These are phyloP conservation scores for Mamestra configurata DNA, from an alignment of 1,140 invertebrate genomes.

Conservation along the genomic window DNA sequence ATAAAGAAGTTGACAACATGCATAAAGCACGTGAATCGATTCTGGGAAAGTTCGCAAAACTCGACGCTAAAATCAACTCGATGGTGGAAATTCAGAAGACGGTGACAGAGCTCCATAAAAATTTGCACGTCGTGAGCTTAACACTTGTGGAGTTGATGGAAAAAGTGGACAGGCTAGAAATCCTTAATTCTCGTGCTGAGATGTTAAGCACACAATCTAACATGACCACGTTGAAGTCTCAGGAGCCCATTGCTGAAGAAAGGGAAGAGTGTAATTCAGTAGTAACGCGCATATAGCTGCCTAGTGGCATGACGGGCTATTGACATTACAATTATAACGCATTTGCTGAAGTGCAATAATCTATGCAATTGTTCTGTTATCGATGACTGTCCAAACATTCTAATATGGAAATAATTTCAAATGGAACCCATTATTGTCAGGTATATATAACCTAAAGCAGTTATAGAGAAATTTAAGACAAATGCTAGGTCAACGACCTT, in stretches of 20 bases:
- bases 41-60: slow-evolving; percentile 69
- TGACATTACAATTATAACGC: slow-evolving; percentile 15
- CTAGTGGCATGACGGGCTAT: background rate
- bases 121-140: slow-evolving; percentile 65
- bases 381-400: background rate
- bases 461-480: too few relatives aligned
- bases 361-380: slow-evolving; percentile 19
- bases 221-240: slow-evolving; percentile 56
- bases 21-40: slow-evolving; percentile 67
- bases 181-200: slow-evolving; percentile 39
- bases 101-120: slow-evolving; percentile 62
- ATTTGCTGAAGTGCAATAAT: slow-evolving; percentile 29
- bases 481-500: too few relatives aligned
- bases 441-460: background rate
- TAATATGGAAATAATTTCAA: slow-evolving; percentile 26
- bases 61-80: slow-evolving; percentile 73
- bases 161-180: slow-evolving; percentile 61
- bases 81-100: slow-evolving; percentile 71
- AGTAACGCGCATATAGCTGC: slow-evolving; percentile 2
- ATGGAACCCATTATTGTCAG: background rate
- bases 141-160: slow-evolving; percentile 58
- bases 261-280: slow-evolving; percentile 21
- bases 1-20: slow-evolving; percentile 64
- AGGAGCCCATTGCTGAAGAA: slow-evolving; percentile 50
- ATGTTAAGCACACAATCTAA: slow-evolving; percentile 59